A percentile compares a stretch with the other conserved stretches of the same genome.
phyloP scores from a whole-genome alignment of 2,888 invertebrate genomes.

The Hypena proboscidalis region DNA sequence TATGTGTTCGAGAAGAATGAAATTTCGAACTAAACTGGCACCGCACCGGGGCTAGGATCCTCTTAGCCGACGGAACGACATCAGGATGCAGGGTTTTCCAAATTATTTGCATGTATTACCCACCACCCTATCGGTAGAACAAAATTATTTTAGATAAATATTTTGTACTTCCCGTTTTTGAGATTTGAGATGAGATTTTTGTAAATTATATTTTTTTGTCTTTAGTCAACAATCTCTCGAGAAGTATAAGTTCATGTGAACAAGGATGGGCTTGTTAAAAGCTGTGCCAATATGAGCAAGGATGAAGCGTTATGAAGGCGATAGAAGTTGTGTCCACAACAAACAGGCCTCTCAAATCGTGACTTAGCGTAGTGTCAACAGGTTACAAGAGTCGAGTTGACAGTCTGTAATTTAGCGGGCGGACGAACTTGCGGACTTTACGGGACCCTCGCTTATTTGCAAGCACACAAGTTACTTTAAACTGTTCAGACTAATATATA shows the following conservation, averaged over 20 bases:
- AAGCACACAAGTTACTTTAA: constrained; percentile 74
- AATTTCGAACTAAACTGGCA: constrained; percentile 77
- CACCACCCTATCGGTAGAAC: constrained; percentile 22
- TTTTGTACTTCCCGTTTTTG: too few relatives aligned
- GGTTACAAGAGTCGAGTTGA: constrained; percentile 80
- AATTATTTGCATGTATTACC: constrained; percentile 61
- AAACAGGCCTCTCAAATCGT: constrained; percentile 66
- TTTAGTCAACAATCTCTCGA: too few relatives aligned
- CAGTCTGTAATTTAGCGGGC: constrained; percentile 78
- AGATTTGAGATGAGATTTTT: too few relatives aligned
- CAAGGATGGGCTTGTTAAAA: constrained; percentile 36
- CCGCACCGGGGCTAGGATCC: constrained; percentile 52
- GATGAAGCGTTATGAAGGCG: constrained; percentile 47
- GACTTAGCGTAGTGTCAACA: constrained; percentile 76
- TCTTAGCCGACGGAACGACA: constrained; percentile 46
- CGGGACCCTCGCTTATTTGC: constrained; percentile 73
- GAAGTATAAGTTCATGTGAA: too few relatives aligned
- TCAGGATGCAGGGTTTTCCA: constrained; percentile 56
- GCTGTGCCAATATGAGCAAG: constrained; percentile 46
- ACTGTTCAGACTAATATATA: constrained; percentile 74
- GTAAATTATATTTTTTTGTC: too few relatives aligned
- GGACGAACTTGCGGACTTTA: constrained; percentile 64
- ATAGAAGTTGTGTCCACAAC: constrained; percentile 62
- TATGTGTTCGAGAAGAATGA: constrained; percentile 82
- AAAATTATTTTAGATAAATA: constrained; percentile 19